Percentiles rank a stretch among this genome's conserved stretches.
Evolutionary conservation across 2,113 vertebrate species (phyloP).

Genomic region (Microtus oregoni): DNA sequence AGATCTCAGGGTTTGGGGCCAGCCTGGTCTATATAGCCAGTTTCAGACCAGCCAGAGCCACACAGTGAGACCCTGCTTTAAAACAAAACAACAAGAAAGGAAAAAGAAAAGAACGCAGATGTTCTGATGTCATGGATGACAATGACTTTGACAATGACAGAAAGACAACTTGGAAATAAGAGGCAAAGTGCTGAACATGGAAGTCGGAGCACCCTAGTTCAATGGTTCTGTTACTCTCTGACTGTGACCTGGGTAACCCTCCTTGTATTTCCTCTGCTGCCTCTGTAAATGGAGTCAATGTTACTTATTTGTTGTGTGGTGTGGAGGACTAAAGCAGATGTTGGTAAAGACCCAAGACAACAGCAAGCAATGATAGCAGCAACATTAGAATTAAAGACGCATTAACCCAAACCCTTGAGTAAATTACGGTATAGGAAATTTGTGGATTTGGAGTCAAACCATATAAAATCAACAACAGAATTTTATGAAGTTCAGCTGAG

Average conservation of each 20-base stretch:
- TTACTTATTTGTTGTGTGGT: not conserved
- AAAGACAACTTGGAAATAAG: not conserved
- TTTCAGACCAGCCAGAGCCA: too few relatives aligned
- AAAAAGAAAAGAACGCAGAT: not conserved
- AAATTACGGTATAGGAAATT: not conserved
- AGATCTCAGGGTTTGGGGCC: not conserved
- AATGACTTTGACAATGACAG: not conserved
- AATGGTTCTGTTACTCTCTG: not conserved
- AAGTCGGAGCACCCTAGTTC: not conserved
- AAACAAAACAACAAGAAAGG: not conserved
- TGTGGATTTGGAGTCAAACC: not conserved
- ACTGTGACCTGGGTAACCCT: not conserved
- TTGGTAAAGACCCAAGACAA: not conserved
- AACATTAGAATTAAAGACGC: not conserved
- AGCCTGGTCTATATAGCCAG: not conserved
- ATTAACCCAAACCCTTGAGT: not conserved
- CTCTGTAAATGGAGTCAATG: not conserved
- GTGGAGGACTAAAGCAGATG: not conserved
- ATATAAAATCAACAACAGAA: not conserved
- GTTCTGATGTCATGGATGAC: not conserved
- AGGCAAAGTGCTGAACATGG: not conserved
- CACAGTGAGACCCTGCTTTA: too few relatives aligned
- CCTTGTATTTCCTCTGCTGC: not conserved
- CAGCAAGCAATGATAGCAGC: not conserved
- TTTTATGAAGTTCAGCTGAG: not conserved